Evolutionary conservation across 2,797 vertebrate species (phyloP), one percentile per base, ranked within the genome.

Genomic region (Chelonia mydas): DNA sequence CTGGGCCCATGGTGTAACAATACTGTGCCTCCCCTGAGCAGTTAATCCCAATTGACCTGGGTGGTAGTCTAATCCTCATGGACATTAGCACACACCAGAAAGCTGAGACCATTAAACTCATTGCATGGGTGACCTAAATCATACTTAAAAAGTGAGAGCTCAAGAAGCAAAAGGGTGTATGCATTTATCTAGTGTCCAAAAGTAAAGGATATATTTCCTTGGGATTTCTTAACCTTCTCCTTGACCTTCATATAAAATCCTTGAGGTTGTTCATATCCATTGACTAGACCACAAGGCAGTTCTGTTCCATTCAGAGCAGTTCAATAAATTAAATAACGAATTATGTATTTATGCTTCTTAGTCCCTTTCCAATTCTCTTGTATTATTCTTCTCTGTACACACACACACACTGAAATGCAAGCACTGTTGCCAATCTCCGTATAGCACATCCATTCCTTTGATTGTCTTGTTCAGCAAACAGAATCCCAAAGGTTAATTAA

Each of bases 211-310:
- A 77, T 47, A 50, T 28, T 21, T 90, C 10, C 31, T 90, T 92
- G 54, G 6, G 23, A 51, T 61, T 3, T 61, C 27, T 0, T 4
- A 1, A 0, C 0, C 3, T 59, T 54, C 33, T 50, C 19, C 31
- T 86, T 33, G 1, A n/a, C 61, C 45, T 92, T 84, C 89, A 51
- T 3, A 11, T 37, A 25, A 53, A 79, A 11, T 47, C 49, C 4
- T 61, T 61, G 7, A 55, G 2, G 2, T 1, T 94, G 7, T 61
- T 92, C 28, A 5, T 45, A 3, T 57, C 86, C 45, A 49, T 4
- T 86, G 25, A 77, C 21, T 94, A 84, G 57, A 13, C 1, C 1
- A 10, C 1, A 12, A 15, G 11, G 50, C 93, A 87, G 3, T 45
- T 65, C n/a, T 61, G 74, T 57, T 90, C 21, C 47, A 41, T 4